Percentiles rank a stretch among this genome's conserved stretches.
Evolutionary conservation across 64 coral and sea anemone genomes (phyloP).

Genomic region (Montipora capricornis): DNA sequence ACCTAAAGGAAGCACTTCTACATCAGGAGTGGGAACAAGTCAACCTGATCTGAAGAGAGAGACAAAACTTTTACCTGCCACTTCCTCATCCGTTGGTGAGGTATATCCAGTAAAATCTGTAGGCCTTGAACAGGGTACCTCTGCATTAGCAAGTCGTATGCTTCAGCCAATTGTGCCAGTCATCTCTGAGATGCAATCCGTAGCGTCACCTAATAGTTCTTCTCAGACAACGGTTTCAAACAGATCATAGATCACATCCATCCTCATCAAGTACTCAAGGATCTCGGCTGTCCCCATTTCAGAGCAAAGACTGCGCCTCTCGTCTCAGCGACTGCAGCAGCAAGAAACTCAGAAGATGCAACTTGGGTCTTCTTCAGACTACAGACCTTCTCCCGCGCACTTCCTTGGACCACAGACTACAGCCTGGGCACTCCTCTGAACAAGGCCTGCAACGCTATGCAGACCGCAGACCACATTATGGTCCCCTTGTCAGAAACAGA

Average conservation of each 20-base stretch:
- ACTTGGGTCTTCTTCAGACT: not conserved
- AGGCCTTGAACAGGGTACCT: not conserved
- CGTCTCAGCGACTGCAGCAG: not conserved
- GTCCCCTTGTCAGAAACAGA: not conserved
- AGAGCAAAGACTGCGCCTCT: not conserved
- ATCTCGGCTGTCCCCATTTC: not conserved
- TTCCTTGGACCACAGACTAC: not conserved
- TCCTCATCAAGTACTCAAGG: not conserved
- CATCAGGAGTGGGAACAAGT: not conserved
- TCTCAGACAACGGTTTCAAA: not conserved
- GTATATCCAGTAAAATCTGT: not conserved
- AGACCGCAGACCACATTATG: not conserved
- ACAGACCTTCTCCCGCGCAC: not conserved
- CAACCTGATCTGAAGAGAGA: not conserved
- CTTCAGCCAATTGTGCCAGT: not conserved
- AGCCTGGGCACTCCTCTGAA: not conserved
- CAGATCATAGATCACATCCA: not conserved
- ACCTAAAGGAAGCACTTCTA: not conserved
- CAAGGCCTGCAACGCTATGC: not conserved
- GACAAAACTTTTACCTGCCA: not conserved
- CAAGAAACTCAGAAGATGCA: not conserved
- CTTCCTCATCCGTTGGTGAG: not conserved
- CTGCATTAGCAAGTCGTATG: not conserved
- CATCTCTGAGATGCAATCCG: not conserved
- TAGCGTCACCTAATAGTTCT: not conserved